These are phyloP conservation scores for Brachionus calyciflorus DNA, from an alignment of 1,140 invertebrate species.

Conservation along the genomic window DNA sequence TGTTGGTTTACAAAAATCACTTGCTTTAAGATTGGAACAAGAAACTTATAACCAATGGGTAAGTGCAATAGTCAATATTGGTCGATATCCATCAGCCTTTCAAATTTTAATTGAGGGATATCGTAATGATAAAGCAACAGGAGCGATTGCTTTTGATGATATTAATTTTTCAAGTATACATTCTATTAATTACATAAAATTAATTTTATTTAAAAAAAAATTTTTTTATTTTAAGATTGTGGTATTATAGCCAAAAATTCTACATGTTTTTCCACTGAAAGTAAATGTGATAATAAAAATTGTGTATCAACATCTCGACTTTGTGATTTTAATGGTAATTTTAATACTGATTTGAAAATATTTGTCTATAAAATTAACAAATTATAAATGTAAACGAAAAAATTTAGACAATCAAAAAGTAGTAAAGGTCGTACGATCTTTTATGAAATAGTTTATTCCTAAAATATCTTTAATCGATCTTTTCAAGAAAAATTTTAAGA, in stretches of 20 bases:
- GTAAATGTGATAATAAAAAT: conserved; percentile 50
- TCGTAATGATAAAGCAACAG: conserved; percentile 18
- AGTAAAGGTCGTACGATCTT: too few species aligned
- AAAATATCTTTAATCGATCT: too few species aligned
- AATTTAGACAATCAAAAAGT: too few species aligned
- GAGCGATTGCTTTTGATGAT: conserved; percentile 59
- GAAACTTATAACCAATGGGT: conserved; percentile 52
- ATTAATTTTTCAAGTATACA: conserved; percentile 25
- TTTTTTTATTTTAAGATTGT: background rate
- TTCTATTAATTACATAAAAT: too few species aligned
- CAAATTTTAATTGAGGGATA: conserved; percentile 1
- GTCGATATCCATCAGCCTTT: conserved; percentile 32
- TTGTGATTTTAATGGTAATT: conserved; percentile 11
- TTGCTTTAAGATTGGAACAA: background rate
- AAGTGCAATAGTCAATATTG: conserved; percentile 50
- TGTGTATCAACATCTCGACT: background rate
- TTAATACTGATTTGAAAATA: background rate
- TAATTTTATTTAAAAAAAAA: too few species aligned
- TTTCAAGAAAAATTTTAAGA: too few species aligned
- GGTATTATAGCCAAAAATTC: conserved; percentile 32
- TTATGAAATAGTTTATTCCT: too few species aligned
- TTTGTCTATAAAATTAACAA: too few species aligned
- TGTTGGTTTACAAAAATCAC: conserved; percentile 45
- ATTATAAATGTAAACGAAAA: too few species aligned
- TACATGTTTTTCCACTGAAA: conserved; percentile 50